Evolutionary conservation across 2,888 invertebrate genomes (phyloP), one percentile per base, ranked within the genome.

Genomic region (Stenichneumon culpator): DNA sequence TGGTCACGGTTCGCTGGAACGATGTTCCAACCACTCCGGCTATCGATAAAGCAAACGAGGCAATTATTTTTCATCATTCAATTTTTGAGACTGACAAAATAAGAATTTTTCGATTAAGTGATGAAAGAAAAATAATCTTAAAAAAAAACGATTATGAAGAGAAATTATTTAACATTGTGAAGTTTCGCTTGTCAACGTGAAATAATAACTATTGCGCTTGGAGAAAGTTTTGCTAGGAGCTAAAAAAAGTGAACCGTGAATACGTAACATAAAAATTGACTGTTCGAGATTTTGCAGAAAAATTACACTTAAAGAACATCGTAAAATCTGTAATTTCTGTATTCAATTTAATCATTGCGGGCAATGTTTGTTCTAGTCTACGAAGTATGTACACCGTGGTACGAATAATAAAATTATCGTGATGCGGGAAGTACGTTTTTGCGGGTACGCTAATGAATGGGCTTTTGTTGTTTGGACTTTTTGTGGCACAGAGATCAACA

Each of bases 401-500:
- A 14, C 32, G 4, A 16, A 14, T 28, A 68, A 77, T 68, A 16
- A 19, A 54, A 68, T 54, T 39, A 54, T 44, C 9, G n/a, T 16
- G 50, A 14, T 9, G 25, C n/a, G 52, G 25, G 4, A 74, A 39
- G 22, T 60, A 28, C 44, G 25, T 47, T 68, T 74, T 63, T 50
- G 47, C 32, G 14, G 57, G 32, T 44, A 25, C 25, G 63, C 60
- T 63, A 81, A 75, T 81, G 28, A 50, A 69, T 9, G 52, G 68
- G 68, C 63, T 32, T 72, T 39, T 57, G n/a, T 77, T 70, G 50
- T 70, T 70, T 57, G 16, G 36, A 54, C 19, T 67, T 52, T 39
- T 28, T 63, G 36, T 70, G 63, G 63, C 50, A 44, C 22, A 70
- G 7, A 70, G 54, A 54, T 28, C 28, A 60, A 63, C 75, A 16